These are phyloP conservation scores for Drosophila pseudotakahashii DNA, from an alignment of 2,888 invertebrate species.

Conservation along the genomic window DNA sequence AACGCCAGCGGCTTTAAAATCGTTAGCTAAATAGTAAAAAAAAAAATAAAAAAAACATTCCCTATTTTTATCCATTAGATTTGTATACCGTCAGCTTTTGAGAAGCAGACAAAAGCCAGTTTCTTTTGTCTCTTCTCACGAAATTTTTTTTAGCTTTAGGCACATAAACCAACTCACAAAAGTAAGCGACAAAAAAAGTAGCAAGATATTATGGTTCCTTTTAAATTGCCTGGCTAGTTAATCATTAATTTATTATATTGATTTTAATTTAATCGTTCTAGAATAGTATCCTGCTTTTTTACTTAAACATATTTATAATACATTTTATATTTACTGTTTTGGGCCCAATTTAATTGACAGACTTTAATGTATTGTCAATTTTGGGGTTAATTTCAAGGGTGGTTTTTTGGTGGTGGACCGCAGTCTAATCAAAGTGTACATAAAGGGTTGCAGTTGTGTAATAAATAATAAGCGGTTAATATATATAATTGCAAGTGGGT, in stretches of 20 bases:
- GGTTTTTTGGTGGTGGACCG: slow-evolving; percentile 6
- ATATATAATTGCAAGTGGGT: neutral
- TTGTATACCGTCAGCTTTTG: slow-evolving; percentile 13
- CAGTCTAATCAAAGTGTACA: neutral
- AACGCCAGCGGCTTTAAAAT: slow-evolving; percentile 49
- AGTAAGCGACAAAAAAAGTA: slow-evolving; percentile 48
- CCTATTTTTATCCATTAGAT: too few relatives aligned
- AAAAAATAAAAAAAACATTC: too few relatives aligned
- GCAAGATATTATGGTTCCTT: slow-evolving; percentile 32
- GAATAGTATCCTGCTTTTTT: too few relatives aligned
- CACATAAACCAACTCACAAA: slow-evolving; percentile 44
- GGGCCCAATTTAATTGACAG: neutral
- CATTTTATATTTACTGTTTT: too few relatives aligned
- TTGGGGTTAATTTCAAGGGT: slow-evolving; percentile 25
- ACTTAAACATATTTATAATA: neutral
- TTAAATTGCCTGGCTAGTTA: neutral
- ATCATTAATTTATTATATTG: neutral
- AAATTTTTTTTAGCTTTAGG: slow-evolving; percentile 45
- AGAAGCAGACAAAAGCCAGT: slow-evolving; percentile 21
- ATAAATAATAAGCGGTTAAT: neutral
- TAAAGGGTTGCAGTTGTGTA: slow-evolving; percentile 5
- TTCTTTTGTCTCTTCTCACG: slow-evolving; percentile 41
- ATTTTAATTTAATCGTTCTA: neutral
- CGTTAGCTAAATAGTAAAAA: slow-evolving; percentile 25
- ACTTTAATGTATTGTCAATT: neutral